phyloP scores from a whole-genome alignment of 2,797 vertebrate genomes.

The Sarcoramphus papa region DNA sequence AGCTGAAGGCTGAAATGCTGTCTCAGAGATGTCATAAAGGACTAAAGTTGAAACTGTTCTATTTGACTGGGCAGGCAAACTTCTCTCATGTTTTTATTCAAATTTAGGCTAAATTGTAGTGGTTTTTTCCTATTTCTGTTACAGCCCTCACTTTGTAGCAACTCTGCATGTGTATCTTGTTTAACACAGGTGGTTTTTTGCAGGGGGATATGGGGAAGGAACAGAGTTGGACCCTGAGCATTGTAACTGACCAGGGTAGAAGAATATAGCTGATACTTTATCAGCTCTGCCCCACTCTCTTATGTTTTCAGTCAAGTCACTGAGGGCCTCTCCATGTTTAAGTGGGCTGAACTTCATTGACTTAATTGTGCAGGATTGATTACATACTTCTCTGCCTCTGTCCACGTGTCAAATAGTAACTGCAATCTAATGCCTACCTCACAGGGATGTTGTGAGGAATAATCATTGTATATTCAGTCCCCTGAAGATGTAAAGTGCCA shows the following conservation, averaged over 20 bases:
- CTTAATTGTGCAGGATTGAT: background rate
- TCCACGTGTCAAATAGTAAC: background rate
- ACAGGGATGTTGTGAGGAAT: conserved; percentile 45
- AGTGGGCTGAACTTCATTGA: background rate
- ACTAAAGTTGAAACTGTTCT: background rate
- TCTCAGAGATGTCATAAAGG: background rate
- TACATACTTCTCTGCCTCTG: background rate
- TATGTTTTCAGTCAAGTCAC: background rate
- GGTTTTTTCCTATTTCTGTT: background rate
- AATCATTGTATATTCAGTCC: conserved; percentile 6
- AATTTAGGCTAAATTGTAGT: background rate
- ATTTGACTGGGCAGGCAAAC: background rate
- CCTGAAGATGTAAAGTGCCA: conserved; percentile 36
- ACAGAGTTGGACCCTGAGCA: background rate
- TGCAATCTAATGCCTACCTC: background rate
- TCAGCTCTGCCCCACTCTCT: background rate
- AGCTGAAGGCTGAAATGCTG: background rate
- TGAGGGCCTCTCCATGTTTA: background rate
- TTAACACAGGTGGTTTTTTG: background rate
- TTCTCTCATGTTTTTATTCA: background rate
- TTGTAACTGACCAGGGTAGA: background rate
- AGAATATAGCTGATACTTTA: background rate
- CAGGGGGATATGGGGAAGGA: background rate
- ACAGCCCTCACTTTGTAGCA: background rate
- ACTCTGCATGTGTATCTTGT: background rate